Percentiles rank a stretch among this genome's conserved stretches.
These are phyloP conservation scores for Callinectes sapidus DNA, from an alignment of 2,888 invertebrate species.

Conservation along the genomic window DNA sequence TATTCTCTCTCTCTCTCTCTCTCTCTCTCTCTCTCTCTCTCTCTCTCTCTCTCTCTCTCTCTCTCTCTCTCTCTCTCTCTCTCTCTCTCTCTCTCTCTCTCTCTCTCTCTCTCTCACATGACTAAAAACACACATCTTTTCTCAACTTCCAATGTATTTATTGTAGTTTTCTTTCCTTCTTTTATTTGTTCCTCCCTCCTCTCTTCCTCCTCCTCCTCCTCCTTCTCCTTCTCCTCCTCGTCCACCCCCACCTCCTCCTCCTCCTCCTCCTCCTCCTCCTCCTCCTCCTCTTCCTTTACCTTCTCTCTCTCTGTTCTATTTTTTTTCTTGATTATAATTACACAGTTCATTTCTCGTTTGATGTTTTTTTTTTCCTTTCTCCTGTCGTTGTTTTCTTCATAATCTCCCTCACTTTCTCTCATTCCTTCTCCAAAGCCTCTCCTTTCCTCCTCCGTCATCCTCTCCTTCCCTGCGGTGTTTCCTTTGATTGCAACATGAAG, in stretches of 20 bases:
- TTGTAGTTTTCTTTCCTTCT: neutral
- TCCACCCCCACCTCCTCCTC: neutral
- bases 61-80: conserved; percentile 23
- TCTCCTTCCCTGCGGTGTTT: neutral
- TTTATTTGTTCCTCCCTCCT: neutral
- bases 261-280: neutral
- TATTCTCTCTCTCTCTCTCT: conserved; percentile 17
- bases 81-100: neutral
- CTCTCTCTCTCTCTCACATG: neutral
- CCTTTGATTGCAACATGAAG: neutral
- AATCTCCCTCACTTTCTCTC: neutral
- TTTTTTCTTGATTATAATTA: no score
- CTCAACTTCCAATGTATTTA: neutral
- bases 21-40: neutral
- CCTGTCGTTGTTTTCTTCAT: neutral
- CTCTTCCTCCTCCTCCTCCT: neutral
- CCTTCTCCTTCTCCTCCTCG: neutral
- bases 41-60: conserved; percentile 16
- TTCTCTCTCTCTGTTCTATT: neutral
- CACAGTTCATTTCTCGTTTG: no score
- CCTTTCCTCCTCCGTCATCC: neutral
- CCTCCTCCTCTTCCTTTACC: neutral
- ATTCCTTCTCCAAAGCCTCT: neutral
- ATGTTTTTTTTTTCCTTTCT: neutral
- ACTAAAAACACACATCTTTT: neutral